Evolutionary conservation across 2,888 invertebrate genomes (phyloP).

Genomic region (Thymelicus sylvestris): DNA sequence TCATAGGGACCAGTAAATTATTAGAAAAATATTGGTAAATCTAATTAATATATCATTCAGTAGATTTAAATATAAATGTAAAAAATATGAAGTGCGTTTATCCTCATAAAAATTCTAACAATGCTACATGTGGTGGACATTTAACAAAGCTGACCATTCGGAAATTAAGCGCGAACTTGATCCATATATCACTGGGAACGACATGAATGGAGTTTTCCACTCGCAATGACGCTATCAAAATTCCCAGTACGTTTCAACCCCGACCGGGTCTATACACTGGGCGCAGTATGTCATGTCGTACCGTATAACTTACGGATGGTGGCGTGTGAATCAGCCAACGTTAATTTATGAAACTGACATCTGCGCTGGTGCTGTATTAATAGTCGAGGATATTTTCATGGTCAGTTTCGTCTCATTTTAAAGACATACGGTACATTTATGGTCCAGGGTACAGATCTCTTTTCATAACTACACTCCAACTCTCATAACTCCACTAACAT

Average conservation of each 20-base stretch:
- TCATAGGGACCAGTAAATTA: too few species aligned
- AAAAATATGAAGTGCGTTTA: background rate
- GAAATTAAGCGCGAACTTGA: conserved; percentile 33
- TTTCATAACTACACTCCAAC: too few species aligned
- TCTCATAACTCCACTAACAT: too few species aligned
- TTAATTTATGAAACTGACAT: conserved; percentile 63
- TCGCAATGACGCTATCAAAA: conserved; percentile 31
- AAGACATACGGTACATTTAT: too few species aligned
- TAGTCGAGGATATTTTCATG: conserved; percentile 16
- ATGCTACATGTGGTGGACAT: conserved; percentile 9
- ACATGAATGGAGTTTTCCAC: conserved; percentile 29
- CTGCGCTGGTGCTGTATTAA: conserved; percentile 39
- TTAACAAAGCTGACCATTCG: conserved; percentile 16
- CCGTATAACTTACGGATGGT: conserved; percentile 61
- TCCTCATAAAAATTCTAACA: conserved; percentile 2
- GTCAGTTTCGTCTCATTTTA: too few species aligned
- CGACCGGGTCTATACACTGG: conserved; percentile 12
- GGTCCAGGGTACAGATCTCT: too few species aligned
- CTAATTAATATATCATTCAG: too few species aligned
- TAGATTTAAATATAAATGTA: too few species aligned
- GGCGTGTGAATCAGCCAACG: conserved; percentile 65
- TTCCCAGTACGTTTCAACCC: conserved; percentile 24
- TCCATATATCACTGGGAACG: conserved; percentile 30
- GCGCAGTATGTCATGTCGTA: conserved; percentile 63
- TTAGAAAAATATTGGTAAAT: too few species aligned